Evolutionary conservation across 2,888 invertebrate genomes (phyloP).

Genomic region (Himalopsyche tibetana): DNA sequence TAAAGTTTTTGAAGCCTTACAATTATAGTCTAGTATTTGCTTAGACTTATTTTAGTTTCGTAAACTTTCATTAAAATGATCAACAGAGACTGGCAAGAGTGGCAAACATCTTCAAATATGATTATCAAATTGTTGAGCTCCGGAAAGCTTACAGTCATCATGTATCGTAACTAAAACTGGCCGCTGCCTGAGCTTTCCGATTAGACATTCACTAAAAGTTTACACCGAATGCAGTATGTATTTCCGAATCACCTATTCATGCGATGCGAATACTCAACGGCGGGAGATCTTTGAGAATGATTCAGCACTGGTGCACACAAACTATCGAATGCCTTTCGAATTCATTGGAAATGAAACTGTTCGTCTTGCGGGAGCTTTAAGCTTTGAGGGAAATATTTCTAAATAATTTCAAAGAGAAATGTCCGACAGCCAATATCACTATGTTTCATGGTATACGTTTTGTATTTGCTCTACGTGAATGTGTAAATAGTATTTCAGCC

Average conservation of each 20-base stretch:
- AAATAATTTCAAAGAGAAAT: constrained; percentile 9
- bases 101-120: too few species aligned
- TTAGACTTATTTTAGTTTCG: too few species aligned
- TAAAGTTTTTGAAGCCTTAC: too few species aligned
- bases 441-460: too few species aligned
- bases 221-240: not conserved
- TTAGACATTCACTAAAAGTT: constrained; percentile 13
- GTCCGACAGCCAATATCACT: not conserved
- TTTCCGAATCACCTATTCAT: constrained; percentile 26
- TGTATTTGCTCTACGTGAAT: too few species aligned
- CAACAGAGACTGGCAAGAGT: too few species aligned
- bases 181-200: not conserved
- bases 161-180: not conserved
- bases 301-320: not conserved
- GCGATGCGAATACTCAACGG: not conserved
- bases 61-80: too few species aligned
- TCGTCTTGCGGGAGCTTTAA: not conserved
- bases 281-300: not conserved
- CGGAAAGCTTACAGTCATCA: too few species aligned
- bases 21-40: too few species aligned
- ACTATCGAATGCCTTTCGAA: constrained; percentile 17
- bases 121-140: too few species aligned
- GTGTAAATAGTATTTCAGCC: too few species aligned
- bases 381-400: constrained; percentile 8
- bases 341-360: not conserved